phyloP scores from a whole-genome alignment of 1,140 invertebrate genomes.

The Cydia pomonella region DNA sequence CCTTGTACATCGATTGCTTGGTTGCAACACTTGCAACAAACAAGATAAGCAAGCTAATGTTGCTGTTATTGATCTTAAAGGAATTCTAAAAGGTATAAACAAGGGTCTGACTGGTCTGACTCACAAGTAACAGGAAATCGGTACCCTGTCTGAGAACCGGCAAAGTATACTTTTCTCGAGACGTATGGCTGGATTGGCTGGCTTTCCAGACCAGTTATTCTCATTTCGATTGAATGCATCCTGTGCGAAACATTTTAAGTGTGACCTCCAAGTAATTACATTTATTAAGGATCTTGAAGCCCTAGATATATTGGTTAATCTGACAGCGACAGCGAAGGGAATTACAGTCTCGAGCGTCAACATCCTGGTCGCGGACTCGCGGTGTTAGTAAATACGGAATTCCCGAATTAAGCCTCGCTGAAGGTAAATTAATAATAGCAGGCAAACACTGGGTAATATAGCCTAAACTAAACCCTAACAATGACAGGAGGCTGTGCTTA shows the following conservation, averaged over 20 bases:
- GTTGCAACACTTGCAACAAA: too few species aligned
- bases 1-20: too few species aligned
- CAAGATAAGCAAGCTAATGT: neutral
- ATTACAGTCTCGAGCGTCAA: neutral
- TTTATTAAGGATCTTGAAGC: neutral
- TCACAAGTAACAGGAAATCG: constrained; percentile 27
- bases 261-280: neutral
- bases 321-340: neutral
- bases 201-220: too few species aligned
- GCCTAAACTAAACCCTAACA: too few species aligned
- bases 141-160: constrained; percentile 7
- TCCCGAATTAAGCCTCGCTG: too few species aligned
- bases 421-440: too few species aligned
- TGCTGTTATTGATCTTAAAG: constrained; percentile 6
- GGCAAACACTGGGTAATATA: too few species aligned
- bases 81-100: constrained; percentile 15
- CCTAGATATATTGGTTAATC: neutral
- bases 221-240: neutral
- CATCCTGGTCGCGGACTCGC: neutral
- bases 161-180: constrained; percentile 13
- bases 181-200: neutral
- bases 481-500: too few species aligned
- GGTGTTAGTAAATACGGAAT: constrained; percentile 10
- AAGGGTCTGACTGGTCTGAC: constrained; percentile 13
- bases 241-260: neutral